Percentiles rank a stretch among this genome's conserved stretches.
Conservation (phyloP, 2,888 invertebrate genomes). For the Apamea monoglypha region DNA sequence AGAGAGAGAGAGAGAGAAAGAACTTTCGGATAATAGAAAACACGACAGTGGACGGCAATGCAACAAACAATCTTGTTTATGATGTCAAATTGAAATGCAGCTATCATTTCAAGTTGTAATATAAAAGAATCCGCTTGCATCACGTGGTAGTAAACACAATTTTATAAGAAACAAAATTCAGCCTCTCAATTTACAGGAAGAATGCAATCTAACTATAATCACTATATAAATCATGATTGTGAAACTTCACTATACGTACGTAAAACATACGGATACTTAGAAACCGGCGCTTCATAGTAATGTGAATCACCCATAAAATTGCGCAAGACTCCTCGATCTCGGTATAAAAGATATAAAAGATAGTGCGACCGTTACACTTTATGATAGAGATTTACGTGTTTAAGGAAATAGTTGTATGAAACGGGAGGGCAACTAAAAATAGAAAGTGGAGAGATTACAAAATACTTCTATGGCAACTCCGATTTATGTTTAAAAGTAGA, state of each 20-base stretch:
- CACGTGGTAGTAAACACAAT: background rate
- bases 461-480: background rate
- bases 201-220: background rate
- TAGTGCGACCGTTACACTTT: conserved; percentile 12
- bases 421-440: conserved; percentile 12
- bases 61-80: background rate
- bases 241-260: background rate
- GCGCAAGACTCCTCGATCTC: conserved; percentile 12
- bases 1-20: background rate
- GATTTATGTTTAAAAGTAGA: background rate
- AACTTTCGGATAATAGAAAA: background rate
- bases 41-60: background rate
- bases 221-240: background rate
- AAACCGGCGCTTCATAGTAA: conserved; percentile 4
- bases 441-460: background rate
- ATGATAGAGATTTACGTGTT: conserved; percentile 12
- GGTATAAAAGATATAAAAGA: conserved; percentile 2
- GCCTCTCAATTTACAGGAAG: background rate
- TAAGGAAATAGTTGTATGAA: conserved; percentile 4
- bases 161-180: background rate
- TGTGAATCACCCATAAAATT: conserved; percentile 33
- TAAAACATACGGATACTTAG: background rate
- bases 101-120: background rate
- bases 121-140: background rate
- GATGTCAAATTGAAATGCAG: background rate